Evolutionary conservation across 1,140 invertebrate genomes (phyloP), one percentile per base, ranked within the genome.

Genomic region (Parapsyche elsis): DNA sequence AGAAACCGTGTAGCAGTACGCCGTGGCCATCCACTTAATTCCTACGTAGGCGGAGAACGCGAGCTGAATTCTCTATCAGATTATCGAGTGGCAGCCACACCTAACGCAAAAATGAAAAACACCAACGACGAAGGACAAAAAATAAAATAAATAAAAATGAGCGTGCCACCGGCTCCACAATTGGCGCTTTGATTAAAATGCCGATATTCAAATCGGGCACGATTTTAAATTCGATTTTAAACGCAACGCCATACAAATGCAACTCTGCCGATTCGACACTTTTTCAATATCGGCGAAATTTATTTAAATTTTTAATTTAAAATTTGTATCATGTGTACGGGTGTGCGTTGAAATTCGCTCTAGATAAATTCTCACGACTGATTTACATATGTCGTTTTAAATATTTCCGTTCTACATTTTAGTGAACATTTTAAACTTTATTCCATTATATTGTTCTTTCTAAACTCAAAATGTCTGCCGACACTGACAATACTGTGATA

Each of bases 1-100:
- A 75, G 73, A 75, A 75, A 75, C 73, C 73, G 73, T 75, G 73
- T 75, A 71, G 70, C 70, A 53, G 49, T 53, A 16, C 2, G 10
- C 2, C 1, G 49, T 14, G 64, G 73, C 45, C 73, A 30, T 57
- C 45, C 45, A 49, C 73, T 75, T 75, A 75, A 75, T 75, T 75
- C 73, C 10, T 0, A n/a, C 1, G 61, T 26, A 26, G 71, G 71
- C 45, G 19, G 23, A 16, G 49, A 26, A 75, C 23, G 73, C 73
- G 45, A 30, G 24, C 45, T 10, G 73, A 75, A 75, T 75, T 49
- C 53, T 21, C 45, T 49, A 75, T 75, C 24, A 57, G 73, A 67
- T 67, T 67, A 67, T 67, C 49, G 49, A 53, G 12, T 38, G 49
- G 4, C 49, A 1, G 2, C 49, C 10, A 2, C 10, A 53, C 12